phyloP scores from a whole-genome alignment of 37 sponge, comb jelly and placozoan species.

The Bolinopsis microptera region DNA sequence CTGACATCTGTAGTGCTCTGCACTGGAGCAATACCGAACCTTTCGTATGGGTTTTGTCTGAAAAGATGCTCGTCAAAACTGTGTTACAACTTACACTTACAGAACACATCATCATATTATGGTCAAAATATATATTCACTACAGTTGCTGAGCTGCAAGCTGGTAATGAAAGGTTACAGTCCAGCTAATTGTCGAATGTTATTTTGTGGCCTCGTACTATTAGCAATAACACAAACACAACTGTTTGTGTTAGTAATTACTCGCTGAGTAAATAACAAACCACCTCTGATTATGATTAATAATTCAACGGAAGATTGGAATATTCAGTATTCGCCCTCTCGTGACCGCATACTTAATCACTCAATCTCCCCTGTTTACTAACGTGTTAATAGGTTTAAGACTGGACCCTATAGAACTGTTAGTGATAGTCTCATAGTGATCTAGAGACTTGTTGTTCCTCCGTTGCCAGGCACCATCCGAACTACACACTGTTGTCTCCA shows the following conservation, averaged over 20 bases:
- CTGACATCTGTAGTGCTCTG: conserved; percentile 60
- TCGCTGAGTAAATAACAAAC: no score
- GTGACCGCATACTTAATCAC: background rate
- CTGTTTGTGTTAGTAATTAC: no score
- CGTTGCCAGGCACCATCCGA: conserved; percentile 4
- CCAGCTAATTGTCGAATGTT: no score
- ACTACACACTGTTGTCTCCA: conserved; percentile 63
- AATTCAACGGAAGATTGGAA: no score
- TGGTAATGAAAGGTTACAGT: no score
- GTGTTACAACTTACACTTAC: background rate
- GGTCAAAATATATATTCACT: background rate
- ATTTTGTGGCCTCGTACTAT: no score
- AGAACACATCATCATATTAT: no score
- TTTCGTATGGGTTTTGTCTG: conserved; percentile 62
- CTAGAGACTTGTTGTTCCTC: background rate
- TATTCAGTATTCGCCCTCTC: no score
- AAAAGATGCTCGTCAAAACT: background rate
- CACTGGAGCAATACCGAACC: conserved; percentile 44
- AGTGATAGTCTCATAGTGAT: background rate
- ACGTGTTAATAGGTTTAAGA: conserved; percentile 45
- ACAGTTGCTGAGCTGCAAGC: no score
- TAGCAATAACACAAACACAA: no score
- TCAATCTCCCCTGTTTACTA: no score
- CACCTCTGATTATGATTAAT: no score
- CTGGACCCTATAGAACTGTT: background rate